Evolutionary conservation across 2,797 vertebrate species (phyloP).

Genomic region (Urocyon cinereoargenteus): DNA sequence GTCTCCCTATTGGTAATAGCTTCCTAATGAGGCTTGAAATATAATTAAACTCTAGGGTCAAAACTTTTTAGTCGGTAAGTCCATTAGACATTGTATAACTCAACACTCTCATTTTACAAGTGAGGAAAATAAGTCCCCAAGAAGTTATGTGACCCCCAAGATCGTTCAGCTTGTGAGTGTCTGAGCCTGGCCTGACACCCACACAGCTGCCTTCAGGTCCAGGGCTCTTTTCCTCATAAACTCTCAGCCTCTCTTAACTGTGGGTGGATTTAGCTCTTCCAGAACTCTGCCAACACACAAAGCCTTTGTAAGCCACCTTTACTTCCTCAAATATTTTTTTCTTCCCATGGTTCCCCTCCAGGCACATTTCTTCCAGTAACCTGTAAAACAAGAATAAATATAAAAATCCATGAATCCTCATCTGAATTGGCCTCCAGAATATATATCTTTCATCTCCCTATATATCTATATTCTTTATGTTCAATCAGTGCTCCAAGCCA

Average conservation of each 20-base stretch:
- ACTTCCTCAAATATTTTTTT: not conserved
- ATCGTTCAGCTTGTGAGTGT: not conserved
- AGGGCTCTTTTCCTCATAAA: too few species aligned
- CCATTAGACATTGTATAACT: not conserved
- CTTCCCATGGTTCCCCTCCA: not conserved
- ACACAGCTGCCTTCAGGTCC: too few species aligned
- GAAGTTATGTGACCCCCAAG: not conserved
- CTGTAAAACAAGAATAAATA: not conserved
- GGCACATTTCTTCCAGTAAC: not conserved
- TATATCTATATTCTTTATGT: not conserved
- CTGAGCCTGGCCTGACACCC: not conserved
- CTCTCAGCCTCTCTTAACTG: not conserved
- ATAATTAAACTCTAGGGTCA: not conserved
- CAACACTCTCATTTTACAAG: not conserved
- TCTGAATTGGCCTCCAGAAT: not conserved
- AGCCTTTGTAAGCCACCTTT: not conserved
- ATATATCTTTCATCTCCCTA: not conserved
- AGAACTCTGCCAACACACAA: not conserved
- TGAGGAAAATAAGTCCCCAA: not conserved
- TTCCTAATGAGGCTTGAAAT: not conserved
- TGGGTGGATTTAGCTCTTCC: not conserved
- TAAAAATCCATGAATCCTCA: not conserved
- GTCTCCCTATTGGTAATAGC: rapidly evolving
- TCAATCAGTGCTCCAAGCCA: not conserved
- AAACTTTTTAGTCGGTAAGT: not conserved